These are phyloP conservation scores for Epinephelus moara DNA, from an alignment of 2,113 vertebrate species.

Conservation along the genomic window DNA sequence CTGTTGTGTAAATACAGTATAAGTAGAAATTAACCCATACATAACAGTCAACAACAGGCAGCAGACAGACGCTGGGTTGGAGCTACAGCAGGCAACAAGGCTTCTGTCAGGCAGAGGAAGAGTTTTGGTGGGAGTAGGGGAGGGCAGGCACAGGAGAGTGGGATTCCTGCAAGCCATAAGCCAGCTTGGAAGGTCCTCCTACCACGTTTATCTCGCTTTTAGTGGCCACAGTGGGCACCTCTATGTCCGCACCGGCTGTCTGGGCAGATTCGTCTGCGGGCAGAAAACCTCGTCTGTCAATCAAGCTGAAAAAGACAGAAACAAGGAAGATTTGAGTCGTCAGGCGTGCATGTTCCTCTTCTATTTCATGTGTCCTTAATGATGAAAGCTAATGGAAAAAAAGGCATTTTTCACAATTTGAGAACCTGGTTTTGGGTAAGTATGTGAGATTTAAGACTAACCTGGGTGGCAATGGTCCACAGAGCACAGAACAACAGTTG, in stretches of 20 bases:
- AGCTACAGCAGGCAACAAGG: conserved; percentile 52
- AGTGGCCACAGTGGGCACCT: conserved; percentile 82
- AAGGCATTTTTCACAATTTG: no score
- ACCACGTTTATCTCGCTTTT: conserved; percentile 92
- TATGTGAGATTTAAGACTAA: conserved; percentile 57
- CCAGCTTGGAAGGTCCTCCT: conserved; percentile 84
- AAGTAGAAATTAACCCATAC: neutral
- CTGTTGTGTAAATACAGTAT: neutral
- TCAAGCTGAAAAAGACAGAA: conserved; percentile 86
- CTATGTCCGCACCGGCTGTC: conserved; percentile 73
- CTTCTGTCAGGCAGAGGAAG: conserved; percentile 47
- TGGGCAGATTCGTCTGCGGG: conserved; percentile 82
- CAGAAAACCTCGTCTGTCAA: conserved; percentile 94
- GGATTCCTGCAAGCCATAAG: conserved; percentile 54
- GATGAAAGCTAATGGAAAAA: no score
- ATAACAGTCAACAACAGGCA: conserved; percentile 31
- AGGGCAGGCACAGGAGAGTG: conserved; percentile 41
- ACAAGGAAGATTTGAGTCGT: neutral
- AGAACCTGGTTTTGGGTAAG: no score
- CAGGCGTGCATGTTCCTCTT: neutral
- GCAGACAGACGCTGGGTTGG: conserved; percentile 23
- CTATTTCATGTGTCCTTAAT: neutral
- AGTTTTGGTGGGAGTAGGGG: conserved; percentile 28
- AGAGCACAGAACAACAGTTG: conserved; percentile 95
- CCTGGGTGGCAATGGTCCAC: conserved; percentile 95